Evolutionary conservation across 2,888 invertebrate genomes (phyloP).

Genomic region (Myopa tessellatipennis): DNA sequence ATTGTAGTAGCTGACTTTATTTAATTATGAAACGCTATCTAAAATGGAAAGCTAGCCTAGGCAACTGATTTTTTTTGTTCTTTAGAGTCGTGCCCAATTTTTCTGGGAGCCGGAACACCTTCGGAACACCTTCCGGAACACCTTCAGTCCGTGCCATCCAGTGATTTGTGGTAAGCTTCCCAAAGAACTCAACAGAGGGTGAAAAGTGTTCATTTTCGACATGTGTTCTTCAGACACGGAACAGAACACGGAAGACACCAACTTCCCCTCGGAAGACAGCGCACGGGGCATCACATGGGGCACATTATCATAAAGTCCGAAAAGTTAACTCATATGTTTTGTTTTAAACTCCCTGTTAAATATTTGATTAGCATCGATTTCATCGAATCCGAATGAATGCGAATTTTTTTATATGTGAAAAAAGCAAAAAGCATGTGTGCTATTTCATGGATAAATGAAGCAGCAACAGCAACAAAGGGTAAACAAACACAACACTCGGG

Average conservation of each 20-base stretch:
- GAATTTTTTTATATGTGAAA: slow-evolving; percentile 43
- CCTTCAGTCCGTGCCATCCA: neutral
- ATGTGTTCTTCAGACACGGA: slow-evolving; percentile 27
- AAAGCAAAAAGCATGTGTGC: slow-evolving; percentile 36
- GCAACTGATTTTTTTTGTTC: too few relatives aligned
- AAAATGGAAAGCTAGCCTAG: neutral
- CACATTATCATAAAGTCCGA: slow-evolving; percentile 63
- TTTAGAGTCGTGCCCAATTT: slow-evolving; percentile 15
- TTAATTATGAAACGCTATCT: too few relatives aligned
- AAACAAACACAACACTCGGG: slow-evolving; percentile 5
- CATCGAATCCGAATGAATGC: slow-evolving; percentile 49
- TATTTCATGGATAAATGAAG: slow-evolving; percentile 13
- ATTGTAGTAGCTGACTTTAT: too few relatives aligned
- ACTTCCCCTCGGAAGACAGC: neutral
- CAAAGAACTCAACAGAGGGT: slow-evolving; percentile 49
- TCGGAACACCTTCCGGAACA: too few relatives aligned
- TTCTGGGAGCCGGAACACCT: neutral
- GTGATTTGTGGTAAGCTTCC: slow-evolving; percentile 44
- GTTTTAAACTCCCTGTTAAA: slow-evolving; percentile 59
- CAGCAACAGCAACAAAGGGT: slow-evolving; percentile 23
- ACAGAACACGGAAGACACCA: too few relatives aligned
- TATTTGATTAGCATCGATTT: slow-evolving; percentile 68
- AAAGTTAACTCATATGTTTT: slow-evolving; percentile 58
- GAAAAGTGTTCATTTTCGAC: slow-evolving; percentile 39
- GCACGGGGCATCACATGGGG: neutral